Evolutionary conservation across 2,888 invertebrate genomes (phyloP).

Genomic region (Parelbella ahira): DNA sequence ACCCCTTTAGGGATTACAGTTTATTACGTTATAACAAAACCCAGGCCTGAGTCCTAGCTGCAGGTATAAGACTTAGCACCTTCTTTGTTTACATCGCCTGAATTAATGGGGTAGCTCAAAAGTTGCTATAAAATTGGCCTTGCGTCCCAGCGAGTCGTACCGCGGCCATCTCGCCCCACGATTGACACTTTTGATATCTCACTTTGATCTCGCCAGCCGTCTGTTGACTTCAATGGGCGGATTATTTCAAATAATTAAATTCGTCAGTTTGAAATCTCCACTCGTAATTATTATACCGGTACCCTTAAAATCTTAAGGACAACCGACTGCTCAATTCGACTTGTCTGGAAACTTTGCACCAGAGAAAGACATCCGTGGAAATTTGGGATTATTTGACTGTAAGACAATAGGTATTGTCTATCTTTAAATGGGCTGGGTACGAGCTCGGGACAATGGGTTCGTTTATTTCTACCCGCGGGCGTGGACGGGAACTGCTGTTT

Average conservation of each 20-base stretch:
- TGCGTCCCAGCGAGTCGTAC: slow-evolving; percentile 50
- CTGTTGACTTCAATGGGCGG: slow-evolving; percentile 17
- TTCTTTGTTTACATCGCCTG: no score
- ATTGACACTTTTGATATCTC: slow-evolving; percentile 45
- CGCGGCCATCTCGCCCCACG: slow-evolving; percentile 43
- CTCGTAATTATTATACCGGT: slow-evolving; percentile 1
- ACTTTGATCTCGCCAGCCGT: slow-evolving; percentile 34
- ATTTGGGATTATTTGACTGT: slow-evolving; percentile 54
- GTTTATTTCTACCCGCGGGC: slow-evolving; percentile 69
- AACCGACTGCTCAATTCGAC: slow-evolving; percentile 39
- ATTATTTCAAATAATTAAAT: slow-evolving; percentile 18
- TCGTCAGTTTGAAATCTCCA: not conserved
- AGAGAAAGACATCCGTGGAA: slow-evolving; percentile 59
- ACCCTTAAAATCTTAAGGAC: slow-evolving; percentile 26
- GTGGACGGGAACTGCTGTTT: slow-evolving; percentile 57
- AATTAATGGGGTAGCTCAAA: slow-evolving; percentile 51
- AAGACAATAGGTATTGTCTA: slow-evolving; percentile 70
- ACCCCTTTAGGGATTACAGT: no score
- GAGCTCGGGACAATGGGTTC: slow-evolving; percentile 62
- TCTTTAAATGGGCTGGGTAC: slow-evolving; percentile 63
- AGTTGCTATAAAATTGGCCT: slow-evolving; percentile 50
- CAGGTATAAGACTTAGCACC: no score
- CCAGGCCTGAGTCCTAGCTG: no score
- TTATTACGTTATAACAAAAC: no score
- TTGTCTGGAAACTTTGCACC: slow-evolving; percentile 49